A percentile compares a stretch with the other conserved stretches of the same genome.
phyloP scores from a whole-genome alignment of 2,888 invertebrate species.

The Uloborus plumipes region DNA sequence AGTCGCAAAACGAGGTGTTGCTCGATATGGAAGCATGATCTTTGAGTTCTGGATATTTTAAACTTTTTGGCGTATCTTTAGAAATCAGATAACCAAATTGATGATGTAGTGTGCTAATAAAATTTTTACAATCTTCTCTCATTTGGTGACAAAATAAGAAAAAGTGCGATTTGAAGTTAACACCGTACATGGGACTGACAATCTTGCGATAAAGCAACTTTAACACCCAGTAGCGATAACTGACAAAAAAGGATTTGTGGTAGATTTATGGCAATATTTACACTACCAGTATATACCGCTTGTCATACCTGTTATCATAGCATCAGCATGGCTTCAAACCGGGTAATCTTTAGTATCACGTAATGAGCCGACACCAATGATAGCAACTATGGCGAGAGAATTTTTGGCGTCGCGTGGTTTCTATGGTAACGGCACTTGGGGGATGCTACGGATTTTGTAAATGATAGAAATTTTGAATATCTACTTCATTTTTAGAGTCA shows the following conservation, averaged over 20 bases:
- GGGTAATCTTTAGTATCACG: conserved; percentile 10
- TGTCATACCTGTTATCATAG: conserved; percentile 32
- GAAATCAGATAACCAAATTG: no score
- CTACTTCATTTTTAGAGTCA: no score
- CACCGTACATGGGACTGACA: neutral
- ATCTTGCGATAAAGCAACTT: conserved; percentile 30
- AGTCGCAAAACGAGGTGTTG: no score
- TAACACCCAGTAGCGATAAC: conserved; percentile 42
- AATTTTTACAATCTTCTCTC: no score
- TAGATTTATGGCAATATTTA: conserved; percentile 45
- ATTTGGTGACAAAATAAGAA: no score
- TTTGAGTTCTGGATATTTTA: no score
- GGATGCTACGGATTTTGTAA: no score
- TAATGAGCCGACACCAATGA: conserved; percentile 35
- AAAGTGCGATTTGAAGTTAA: no score
- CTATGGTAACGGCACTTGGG: conserved; percentile 14
- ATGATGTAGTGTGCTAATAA: no score
- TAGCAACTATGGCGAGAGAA: conserved; percentile 18
- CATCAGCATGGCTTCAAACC: neutral
- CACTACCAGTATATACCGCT: conserved; percentile 1
- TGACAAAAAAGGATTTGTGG: conserved; percentile 40
- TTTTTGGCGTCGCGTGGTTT: conserved; percentile 1
- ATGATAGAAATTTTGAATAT: no score
- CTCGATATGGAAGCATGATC: no score
- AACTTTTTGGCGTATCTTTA: no score